A percentile compares a stretch with the other conserved stretches of the same genome.
These are phyloP conservation scores for Melinopterus prodromus DNA, from an alignment of 2,888 invertebrate genomes.

Conservation along the genomic window DNA sequence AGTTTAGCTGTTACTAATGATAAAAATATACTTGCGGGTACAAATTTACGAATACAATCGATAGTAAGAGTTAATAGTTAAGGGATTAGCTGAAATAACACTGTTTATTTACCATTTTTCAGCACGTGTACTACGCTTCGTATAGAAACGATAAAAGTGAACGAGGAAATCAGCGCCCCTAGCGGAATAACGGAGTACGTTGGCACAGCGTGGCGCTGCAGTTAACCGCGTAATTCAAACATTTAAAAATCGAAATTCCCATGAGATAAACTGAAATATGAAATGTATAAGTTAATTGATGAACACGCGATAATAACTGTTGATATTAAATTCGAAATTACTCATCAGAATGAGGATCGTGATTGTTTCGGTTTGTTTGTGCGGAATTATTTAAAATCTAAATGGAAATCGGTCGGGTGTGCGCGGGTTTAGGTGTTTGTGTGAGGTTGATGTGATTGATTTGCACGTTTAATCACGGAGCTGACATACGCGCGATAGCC, in stretches of 20 bases:
- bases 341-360: background rate
- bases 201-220: background rate
- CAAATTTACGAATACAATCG: background rate
- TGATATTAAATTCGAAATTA: background rate
- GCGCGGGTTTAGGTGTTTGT: slow-evolving; percentile 27
- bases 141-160: background rate
- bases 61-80: background rate
- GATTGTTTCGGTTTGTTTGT: background rate
- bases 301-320: background rate
- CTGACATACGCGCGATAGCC: slow-evolving; percentile 34
- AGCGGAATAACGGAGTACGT: background rate
- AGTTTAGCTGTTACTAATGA: background rate
- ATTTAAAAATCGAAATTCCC: background rate
- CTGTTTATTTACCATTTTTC: background rate
- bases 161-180: background rate
- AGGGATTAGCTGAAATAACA: background rate
- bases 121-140: background rate
- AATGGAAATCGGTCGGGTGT: background rate
- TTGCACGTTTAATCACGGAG: slow-evolving; percentile 48
- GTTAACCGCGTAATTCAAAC: background rate
- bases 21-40: background rate
- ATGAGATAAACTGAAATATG: background rate
- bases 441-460: slow-evolving; percentile 51
- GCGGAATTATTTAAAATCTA: slow-evolving; percentile 4
- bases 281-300: background rate